A percentile compares a stretch with the other conserved stretches of the same genome.
Evolutionary conservation across 2,888 invertebrate species (phyloP).

Genomic region (Girardia tigrina): DNA sequence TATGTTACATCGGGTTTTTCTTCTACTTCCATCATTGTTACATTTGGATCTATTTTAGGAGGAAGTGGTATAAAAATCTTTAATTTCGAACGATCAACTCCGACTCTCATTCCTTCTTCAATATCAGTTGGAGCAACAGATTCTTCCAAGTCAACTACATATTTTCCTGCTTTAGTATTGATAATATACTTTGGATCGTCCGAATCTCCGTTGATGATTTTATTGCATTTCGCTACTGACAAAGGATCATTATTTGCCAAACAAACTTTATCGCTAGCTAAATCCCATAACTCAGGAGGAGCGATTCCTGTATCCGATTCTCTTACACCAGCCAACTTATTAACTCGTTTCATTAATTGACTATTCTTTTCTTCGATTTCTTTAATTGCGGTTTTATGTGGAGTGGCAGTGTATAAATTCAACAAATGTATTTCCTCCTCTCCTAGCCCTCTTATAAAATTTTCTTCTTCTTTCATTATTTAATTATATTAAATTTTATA

Average conservation of each 20-base stretch:
- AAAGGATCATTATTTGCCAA: constrained; percentile 66
- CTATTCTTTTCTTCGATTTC: constrained; percentile 88
- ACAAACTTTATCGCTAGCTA: constrained; percentile 95
- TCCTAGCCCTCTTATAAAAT: too few species aligned
- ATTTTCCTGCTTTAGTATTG: constrained; percentile 98
- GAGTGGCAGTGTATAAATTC: too few species aligned
- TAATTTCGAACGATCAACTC: constrained; percentile 95
- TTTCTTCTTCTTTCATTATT: too few species aligned
- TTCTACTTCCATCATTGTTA: constrained; percentile 95
- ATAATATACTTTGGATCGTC: constrained; percentile 98
- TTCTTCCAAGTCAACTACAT: constrained; percentile 95
- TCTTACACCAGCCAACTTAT: constrained; percentile 69
- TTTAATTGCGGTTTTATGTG: constrained; percentile 87
- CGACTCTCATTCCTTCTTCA: too few species aligned
- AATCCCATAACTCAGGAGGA: constrained; percentile 93
- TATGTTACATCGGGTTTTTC: constrained; percentile 99
- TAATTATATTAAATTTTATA: too few species aligned
- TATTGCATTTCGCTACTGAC: constrained; percentile 94
- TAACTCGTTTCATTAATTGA: constrained; percentile 77
- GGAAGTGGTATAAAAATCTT: constrained; percentile 98
- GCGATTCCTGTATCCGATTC: constrained; percentile 97
- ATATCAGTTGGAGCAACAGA: constrained; percentile 67
- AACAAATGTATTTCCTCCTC: too few species aligned
- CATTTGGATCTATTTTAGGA: constrained; percentile 97
- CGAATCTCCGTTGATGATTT: constrained; percentile 74